Evolutionary conservation across 2,888 invertebrate species (phyloP).

Genomic region (Scotopteryx bipunctaria): DNA sequence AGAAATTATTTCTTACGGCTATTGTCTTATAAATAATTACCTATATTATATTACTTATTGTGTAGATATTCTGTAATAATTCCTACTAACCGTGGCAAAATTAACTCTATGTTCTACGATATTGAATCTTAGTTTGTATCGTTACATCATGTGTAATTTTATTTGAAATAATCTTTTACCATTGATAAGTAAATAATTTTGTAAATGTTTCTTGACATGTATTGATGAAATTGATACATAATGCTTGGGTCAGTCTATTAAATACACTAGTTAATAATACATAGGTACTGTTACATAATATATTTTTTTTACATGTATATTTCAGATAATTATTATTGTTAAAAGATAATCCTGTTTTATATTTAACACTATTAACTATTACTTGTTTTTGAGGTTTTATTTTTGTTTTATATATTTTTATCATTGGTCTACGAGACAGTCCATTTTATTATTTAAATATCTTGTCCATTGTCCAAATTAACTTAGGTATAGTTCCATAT

Average conservation of each 20-base stretch:
- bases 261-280: constrained; percentile 65
- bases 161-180: constrained; percentile 40
- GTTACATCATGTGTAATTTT: constrained; percentile 8
- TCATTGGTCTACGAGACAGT: constrained; percentile 62
- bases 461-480: constrained; percentile 81
- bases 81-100: constrained; percentile 23
- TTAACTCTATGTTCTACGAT: constrained; percentile 44
- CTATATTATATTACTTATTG: constrained; percentile 12
- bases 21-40: constrained; percentile 18
- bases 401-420: constrained; percentile 49
- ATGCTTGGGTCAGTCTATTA: constrained; percentile 53
- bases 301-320: constrained; percentile 80
- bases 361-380: constrained; percentile 74
- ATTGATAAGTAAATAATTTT: constrained; percentile 49
- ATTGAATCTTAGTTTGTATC: constrained; percentile 41
- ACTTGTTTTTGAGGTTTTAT: constrained; percentile 65
- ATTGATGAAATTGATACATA: constrained; percentile 36
- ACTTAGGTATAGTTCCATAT: constrained; percentile 80
- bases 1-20: constrained; percentile 23
- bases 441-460: constrained; percentile 72
- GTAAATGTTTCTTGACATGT: constrained; percentile 36
- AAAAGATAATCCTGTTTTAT: constrained; percentile 75
- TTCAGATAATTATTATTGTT: constrained; percentile 81
- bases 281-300: constrained; percentile 73
- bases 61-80: constrained; percentile 29